Percentiles rank a stretch among this genome's conserved stretches.
Conservation (phyloP, 2,797 vertebrate species). For the Chiropotes sagulatus region DNA sequence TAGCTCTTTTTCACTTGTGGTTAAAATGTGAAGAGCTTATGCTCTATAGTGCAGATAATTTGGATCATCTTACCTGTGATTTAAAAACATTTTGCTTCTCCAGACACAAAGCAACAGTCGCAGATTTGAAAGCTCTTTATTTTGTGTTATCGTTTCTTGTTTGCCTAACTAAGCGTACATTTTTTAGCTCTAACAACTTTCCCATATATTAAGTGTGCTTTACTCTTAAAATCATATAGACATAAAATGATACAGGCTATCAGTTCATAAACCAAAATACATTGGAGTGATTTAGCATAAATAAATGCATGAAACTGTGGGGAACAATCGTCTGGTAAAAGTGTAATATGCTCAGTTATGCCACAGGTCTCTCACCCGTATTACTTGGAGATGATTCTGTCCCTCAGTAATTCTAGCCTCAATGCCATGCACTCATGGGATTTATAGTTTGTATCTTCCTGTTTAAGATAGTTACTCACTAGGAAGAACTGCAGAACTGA, state of each 20-base stretch:
- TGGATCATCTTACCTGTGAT: not conserved
- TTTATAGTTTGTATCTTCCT: not conserved
- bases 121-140: not conserved
- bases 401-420: slow-evolving; percentile 67
- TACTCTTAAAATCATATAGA: slow-evolving; percentile 33
- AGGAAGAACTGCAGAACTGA: not conserved
- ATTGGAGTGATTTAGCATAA: slow-evolving; percentile 76
- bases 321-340: slow-evolving; percentile 68
- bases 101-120: not conserved
- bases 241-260: slow-evolving; percentile 27
- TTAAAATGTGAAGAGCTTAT: not conserved
- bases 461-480: not conserved
- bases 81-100: slow-evolving; percentile 18
- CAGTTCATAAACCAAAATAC: slow-evolving; percentile 51
- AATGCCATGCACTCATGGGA: slow-evolving; percentile 38
- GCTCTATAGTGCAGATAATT: not conserved
- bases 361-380: slow-evolving; percentile 74
- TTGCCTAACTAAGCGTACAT: not conserved
- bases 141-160: slow-evolving; percentile 23
- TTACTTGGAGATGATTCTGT: slow-evolving; percentile 71
- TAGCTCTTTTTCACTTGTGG: not conserved
- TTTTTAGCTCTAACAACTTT: slow-evolving; percentile 11
- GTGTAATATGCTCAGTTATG: slow-evolving; percentile 67
- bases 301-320: slow-evolving; percentile 73
- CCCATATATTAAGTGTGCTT: not conserved